Percentiles rank a stretch among this genome's conserved stretches.
Conservation (phyloP, 2,888 invertebrate genomes). For the Rhyacophila evoluta region DNA sequence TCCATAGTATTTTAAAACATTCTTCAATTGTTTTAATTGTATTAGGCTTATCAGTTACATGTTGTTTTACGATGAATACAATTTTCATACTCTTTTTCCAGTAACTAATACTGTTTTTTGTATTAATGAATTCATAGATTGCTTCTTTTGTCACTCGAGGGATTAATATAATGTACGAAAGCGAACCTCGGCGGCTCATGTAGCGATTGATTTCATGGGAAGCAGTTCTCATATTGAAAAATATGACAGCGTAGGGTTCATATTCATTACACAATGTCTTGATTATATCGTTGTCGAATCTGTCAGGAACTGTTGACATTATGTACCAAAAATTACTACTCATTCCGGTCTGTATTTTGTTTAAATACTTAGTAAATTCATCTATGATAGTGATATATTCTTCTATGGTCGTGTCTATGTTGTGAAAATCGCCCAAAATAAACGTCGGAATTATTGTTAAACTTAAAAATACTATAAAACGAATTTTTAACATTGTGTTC, state of each 20-base stretch:
- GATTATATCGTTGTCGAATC: constrained; percentile 32
- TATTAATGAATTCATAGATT: neutral
- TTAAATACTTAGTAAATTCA: constrained; percentile 9
- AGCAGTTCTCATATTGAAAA: neutral
- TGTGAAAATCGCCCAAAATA: neutral
- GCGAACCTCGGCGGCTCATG: neutral
- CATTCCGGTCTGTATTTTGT: neutral
- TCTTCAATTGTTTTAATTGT: neutral
- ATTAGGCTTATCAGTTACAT: neutral
- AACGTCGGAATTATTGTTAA: neutral
- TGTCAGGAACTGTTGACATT: neutral
- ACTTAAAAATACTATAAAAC: neutral
- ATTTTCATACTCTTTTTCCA: constrained; percentile 19
- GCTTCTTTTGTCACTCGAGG: neutral
- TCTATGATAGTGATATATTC: neutral
- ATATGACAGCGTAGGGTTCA: neutral
- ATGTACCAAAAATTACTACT: neutral
- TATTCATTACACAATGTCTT: neutral
- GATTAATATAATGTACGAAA: neutral
- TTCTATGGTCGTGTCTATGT: neutral
- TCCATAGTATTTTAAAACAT: constrained; percentile 28
- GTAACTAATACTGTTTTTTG: neutral
- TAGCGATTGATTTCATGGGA: neutral
- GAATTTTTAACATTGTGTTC: neutral
- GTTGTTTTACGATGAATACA: constrained; percentile 8